Evolutionary conservation across 2,888 invertebrate species (phyloP).

Genomic region (Cynaeus angustus): DNA sequence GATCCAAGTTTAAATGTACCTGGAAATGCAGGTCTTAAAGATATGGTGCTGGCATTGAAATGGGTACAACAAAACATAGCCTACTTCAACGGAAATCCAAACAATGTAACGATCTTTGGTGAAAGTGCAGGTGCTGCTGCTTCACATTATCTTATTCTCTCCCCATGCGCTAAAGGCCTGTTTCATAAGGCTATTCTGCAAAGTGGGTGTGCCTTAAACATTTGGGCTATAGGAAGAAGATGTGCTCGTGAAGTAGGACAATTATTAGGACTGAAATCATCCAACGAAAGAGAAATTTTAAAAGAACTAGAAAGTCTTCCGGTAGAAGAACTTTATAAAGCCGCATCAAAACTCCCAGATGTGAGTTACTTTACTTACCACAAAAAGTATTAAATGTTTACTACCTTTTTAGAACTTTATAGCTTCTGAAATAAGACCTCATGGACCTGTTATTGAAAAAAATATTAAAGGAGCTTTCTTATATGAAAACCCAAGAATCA

Average conservation of each 20-base stretch:
- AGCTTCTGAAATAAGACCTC: slow-evolving; percentile 37
- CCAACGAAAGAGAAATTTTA: slow-evolving; percentile 60
- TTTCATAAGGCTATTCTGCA: slow-evolving; percentile 57
- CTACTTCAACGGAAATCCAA: slow-evolving; percentile 71
- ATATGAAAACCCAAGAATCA: slow-evolving; percentile 54
- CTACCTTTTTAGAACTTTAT: slow-evolving; percentile 36
- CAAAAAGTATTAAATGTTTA: background rate
- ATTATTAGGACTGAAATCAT: slow-evolving; percentile 56
- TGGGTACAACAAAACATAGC: slow-evolving; percentile 72
- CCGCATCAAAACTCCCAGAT: slow-evolving; percentile 59
- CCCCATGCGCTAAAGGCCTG: slow-evolving; percentile 64
- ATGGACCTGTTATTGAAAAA: slow-evolving; percentile 55
- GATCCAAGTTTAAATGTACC: slow-evolving; percentile 70
- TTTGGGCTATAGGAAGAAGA: slow-evolving; percentile 51
- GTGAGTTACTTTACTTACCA: slow-evolving; percentile 21
- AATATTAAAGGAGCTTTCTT: slow-evolving; percentile 53
- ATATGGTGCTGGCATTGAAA: slow-evolving; percentile 71
- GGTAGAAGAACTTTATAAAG: slow-evolving; percentile 65
- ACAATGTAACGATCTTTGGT: slow-evolving; percentile 72
- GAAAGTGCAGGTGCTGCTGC: slow-evolving; percentile 72
- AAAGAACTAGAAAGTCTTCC: slow-evolving; percentile 59
- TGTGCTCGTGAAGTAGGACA: slow-evolving; percentile 26
- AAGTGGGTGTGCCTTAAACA: slow-evolving; percentile 57
- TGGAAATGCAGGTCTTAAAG: slow-evolving; percentile 73
- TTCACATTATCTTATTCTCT: slow-evolving; percentile 70